A percentile compares a stretch with the other conserved stretches of the same genome.
phyloP scores from a whole-genome alignment of 1,140 invertebrate species.

The Leptopilina clavipes region DNA sequence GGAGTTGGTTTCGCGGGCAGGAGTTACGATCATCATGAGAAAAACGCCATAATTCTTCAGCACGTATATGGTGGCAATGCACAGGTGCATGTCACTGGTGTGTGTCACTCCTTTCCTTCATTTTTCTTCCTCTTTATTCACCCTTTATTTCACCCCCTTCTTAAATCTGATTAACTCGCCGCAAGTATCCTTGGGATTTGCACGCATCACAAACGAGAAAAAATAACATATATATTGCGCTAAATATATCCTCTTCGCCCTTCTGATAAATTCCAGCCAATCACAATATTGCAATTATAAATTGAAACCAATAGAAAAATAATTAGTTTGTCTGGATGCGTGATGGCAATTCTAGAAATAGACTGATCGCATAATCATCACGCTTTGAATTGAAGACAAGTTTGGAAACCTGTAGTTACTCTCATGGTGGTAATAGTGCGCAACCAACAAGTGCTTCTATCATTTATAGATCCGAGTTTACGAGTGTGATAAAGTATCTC shows the following conservation, averaged over 20 bases:
- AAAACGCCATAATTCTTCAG: constrained; percentile 71
- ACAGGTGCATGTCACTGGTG: constrained; percentile 64
- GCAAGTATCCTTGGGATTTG: constrained; percentile 47
- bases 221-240: too few relatives aligned
- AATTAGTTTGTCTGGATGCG: constrained; percentile 65
- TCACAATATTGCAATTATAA: constrained; percentile 40
- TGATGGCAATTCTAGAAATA: constrained; percentile 66
- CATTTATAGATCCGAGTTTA: constrained; percentile 39
- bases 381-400: constrained; percentile 60
- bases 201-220: too few relatives aligned
- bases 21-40: constrained; percentile 70
- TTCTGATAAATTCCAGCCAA: too few relatives aligned
- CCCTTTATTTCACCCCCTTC: constrained; percentile 38
- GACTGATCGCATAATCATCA: constrained; percentile 66
- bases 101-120: constrained; percentile 49
- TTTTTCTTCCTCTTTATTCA: constrained; percentile 48
- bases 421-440: constrained; percentile 33
- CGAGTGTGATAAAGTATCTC: constrained; percentile 42
- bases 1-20: constrained; percentile 69
- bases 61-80: constrained; percentile 71
- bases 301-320: constrained; percentile 61
- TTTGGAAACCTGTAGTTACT: constrained; percentile 68
- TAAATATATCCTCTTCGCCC: too few relatives aligned
- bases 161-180: constrained; percentile 37
- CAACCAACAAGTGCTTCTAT: constrained; percentile 14